phyloP scores from a whole-genome alignment of 2,113 vertebrate species.

The Cygnus buccinator region DNA sequence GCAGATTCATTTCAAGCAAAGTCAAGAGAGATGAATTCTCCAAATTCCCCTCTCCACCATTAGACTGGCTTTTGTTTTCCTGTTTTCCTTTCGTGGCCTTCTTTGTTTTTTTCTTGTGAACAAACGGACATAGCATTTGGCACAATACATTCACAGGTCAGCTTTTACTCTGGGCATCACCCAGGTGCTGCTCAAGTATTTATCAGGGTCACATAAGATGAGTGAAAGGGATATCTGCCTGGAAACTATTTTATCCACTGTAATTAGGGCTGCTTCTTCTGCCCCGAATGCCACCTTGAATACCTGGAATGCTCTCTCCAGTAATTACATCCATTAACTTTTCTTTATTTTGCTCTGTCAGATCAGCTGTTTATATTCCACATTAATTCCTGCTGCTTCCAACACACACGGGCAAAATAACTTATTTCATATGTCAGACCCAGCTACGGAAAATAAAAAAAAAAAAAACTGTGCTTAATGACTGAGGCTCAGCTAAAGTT shows the following conservation, averaged over 20 bases:
- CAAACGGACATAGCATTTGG: neutral
- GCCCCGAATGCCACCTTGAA: neutral
- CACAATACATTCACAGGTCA: neutral
- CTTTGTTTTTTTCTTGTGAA: neutral
- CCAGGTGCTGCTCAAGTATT: neutral
- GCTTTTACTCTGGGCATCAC: neutral
- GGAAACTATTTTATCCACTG: neutral
- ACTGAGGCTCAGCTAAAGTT: conserved; percentile 23
- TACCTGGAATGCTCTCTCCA: neutral
- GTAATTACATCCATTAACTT: neutral
- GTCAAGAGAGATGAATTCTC: neutral
- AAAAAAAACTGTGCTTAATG: conserved; percentile 17
- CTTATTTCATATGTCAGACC: conserved; percentile 12
- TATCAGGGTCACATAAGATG: neutral
- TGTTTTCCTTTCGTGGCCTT: neutral
- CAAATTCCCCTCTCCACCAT: neutral
- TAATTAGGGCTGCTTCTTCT: neutral
- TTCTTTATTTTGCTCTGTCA: neutral
- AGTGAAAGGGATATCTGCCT: neutral
- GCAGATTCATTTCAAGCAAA: neutral
- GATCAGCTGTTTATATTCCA: neutral
- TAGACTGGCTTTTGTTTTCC: neutral
- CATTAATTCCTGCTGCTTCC: conserved; percentile 29
- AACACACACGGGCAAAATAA: neutral
- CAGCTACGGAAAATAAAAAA: neutral